Evolutionary conservation across 2,797 vertebrate genomes (phyloP).

Genomic region (Picus viridis): DNA sequence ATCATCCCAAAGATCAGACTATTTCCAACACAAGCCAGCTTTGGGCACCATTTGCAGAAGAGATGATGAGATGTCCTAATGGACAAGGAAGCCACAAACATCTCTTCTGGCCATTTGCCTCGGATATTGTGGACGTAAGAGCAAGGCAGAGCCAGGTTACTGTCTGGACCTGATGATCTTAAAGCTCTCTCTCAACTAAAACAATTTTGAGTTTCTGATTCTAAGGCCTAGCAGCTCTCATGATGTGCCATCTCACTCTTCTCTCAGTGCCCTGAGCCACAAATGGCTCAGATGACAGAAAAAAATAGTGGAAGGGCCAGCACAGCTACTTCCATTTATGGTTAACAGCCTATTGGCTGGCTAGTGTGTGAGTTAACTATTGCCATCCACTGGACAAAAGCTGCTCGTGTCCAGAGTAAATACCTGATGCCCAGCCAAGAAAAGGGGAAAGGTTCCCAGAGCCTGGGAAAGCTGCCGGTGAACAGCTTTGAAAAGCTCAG

Average conservation of each 20-base stretch:
- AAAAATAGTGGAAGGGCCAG: neutral
- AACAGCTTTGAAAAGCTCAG: neutral
- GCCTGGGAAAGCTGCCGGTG: neutral
- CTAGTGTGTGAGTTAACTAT: fast-evolving
- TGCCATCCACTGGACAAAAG: neutral
- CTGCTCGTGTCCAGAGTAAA: neutral
- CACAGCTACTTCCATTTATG: neutral
- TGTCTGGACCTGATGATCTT: neutral
- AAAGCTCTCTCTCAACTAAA: neutral
- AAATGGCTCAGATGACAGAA: neutral
- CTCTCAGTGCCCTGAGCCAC: neutral
- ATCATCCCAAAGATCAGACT: neutral
- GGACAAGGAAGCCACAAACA: neutral
- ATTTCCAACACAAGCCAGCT: neutral
- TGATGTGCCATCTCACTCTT: neutral
- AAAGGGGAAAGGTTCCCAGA: neutral
- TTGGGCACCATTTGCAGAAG: neutral
- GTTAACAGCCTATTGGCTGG: neutral
- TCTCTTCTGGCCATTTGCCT: neutral
- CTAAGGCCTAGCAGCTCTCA: neutral
- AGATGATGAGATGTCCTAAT: neutral
- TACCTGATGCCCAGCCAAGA: neutral
- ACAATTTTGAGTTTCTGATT: too few relatives aligned
- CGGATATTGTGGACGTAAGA: neutral
- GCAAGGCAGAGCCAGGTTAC: neutral